A percentile compares a stretch with the other conserved stretches of the same genome.
phyloP scores from a whole-genome alignment of 2,113 vertebrate genomes.

The Notiomystis cincta region DNA sequence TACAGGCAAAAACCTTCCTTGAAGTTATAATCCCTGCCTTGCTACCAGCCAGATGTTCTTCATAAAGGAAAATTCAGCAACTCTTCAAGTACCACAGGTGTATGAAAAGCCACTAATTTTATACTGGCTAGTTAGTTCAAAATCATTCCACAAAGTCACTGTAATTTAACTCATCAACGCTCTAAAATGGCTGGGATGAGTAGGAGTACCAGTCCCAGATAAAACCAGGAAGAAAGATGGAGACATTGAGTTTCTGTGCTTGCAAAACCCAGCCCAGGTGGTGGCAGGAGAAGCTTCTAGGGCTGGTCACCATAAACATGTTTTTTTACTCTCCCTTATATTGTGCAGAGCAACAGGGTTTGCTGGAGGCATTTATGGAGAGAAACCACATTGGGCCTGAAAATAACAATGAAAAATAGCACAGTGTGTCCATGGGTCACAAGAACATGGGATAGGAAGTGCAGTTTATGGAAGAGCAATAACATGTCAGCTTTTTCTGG shows the following conservation, averaged over 20 bases:
- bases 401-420: not conserved
- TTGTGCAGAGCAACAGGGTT: not conserved
- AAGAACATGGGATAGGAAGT: not conserved
- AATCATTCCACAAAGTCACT: not conserved
- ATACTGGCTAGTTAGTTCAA: not conserved
- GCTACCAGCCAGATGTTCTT: not conserved
- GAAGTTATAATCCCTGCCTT: not conserved
- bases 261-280: not conserved
- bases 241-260: not conserved
- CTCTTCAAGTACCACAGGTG: not conserved
- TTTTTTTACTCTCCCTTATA: not conserved
- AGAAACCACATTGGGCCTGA: not conserved
- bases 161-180: not conserved
- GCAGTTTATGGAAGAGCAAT: not conserved
- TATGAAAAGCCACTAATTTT: not conserved
- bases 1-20: not conserved
- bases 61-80: not conserved
- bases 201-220: not conserved
- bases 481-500: not conserved
- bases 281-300: not conserved
- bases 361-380: not conserved
- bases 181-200: not conserved
- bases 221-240: not conserved
- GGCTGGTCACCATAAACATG: rapidly evolving
- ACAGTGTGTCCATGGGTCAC: rapidly evolving